Percentiles rank a stretch among this genome's conserved stretches.
phyloP scores from a whole-genome alignment of 2,113 vertebrate genomes.

The Synodontis membranacea region DNA sequence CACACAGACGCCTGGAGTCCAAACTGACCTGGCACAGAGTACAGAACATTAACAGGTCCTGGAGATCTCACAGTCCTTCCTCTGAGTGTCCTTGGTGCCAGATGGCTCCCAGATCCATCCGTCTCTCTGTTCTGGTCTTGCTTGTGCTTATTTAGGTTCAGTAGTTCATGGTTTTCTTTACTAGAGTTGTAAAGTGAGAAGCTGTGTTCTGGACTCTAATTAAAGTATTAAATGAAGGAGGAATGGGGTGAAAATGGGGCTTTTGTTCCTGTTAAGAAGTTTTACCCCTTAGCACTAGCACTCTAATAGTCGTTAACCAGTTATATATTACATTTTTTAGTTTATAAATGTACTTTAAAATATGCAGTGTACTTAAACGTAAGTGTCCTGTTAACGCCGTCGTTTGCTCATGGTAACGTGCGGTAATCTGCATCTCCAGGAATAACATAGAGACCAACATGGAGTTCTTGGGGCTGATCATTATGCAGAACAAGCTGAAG shows the following conservation, averaged over 20 bases:
- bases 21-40: conserved; percentile 96
- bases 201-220: background rate
- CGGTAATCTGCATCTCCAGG: conserved; percentile 64
- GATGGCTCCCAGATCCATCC: background rate
- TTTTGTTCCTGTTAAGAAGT: background rate
- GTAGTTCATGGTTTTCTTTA: background rate
- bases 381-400: background rate
- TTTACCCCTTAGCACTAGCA: background rate
- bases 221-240: background rate
- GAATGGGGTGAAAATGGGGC: too few species aligned
- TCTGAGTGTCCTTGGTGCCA: background rate
- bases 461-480: conserved; percentile 93
- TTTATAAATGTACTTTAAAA: background rate
- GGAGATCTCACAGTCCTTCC: background rate
- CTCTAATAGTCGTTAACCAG: background rate
- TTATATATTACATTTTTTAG: background rate
- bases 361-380: background rate
- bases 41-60: conserved; percentile 88
- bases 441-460: conserved; percentile 92
- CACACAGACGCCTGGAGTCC: conserved; percentile 89
- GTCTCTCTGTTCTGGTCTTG: background rate
- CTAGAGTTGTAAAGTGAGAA: background rate
- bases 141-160: background rate
- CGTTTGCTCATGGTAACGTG: background rate
- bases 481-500: conserved; percentile 99